Evolutionary conservation across 2,797 vertebrate species (phyloP).

Genomic region (Ficedula albicollis): DNA sequence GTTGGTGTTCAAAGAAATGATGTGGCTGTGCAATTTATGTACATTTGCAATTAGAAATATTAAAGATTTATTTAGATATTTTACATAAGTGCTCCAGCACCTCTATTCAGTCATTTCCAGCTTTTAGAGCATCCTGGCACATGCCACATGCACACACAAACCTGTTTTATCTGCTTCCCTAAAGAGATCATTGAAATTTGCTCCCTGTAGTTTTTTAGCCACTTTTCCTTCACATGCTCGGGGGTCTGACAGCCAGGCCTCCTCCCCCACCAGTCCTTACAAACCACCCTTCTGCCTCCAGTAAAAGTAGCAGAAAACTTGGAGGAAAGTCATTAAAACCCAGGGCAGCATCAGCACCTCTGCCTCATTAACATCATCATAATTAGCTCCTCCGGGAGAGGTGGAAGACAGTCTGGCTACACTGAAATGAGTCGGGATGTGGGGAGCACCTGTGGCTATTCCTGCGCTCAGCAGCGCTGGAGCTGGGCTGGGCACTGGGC

Average conservation of each 20-base stretch:
- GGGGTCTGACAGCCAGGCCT: neutral
- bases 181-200: neutral
- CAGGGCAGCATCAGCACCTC: constrained; percentile 50
- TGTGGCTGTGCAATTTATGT: constrained; percentile 99
- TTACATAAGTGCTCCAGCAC: constrained; percentile 74
- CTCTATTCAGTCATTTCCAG: constrained; percentile 9
- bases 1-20: constrained; percentile 88
- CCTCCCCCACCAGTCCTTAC: neutral
- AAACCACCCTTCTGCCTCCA: neutral
- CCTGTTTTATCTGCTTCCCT: neutral
- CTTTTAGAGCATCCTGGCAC: neutral
- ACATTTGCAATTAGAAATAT: constrained; percentile 99
- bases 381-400: constrained; percentile 41
- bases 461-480: neutral
- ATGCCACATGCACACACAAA: fast-evolving
- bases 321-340: constrained; percentile 23
- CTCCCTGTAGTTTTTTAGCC: neutral
- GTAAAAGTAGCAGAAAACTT: neutral
- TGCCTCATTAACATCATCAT: constrained; percentile 42
- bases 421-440: neutral
- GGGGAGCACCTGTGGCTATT: neutral
- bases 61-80: constrained; percentile 99
- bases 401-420: neutral
- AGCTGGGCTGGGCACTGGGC: neutral
- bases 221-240: neutral